These are phyloP conservation scores for Hycleus phaleratus DNA, from an alignment of 1,140 invertebrate genomes.

Conservation along the genomic window DNA sequence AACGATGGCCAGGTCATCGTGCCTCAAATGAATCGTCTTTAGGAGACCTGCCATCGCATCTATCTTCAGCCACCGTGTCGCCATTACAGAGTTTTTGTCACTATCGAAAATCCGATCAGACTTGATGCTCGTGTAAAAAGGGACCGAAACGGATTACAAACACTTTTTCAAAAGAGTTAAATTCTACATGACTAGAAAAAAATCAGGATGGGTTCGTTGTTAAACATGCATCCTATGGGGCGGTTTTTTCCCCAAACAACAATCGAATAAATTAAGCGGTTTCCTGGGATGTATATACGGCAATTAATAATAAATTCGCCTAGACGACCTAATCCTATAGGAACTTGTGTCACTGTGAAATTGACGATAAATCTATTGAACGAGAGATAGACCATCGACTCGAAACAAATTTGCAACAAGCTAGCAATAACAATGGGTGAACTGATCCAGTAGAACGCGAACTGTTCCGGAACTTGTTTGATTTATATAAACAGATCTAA, in stretches of 20 bases:
- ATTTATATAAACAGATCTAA: too few species aligned
- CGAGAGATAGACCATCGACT: conserved; percentile 11
- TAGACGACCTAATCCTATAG: conserved; percentile 12
- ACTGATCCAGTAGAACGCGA: conserved; percentile 14
- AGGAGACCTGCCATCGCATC: conserved; percentile 4
- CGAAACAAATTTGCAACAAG: conserved; percentile 22
- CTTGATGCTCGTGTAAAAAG: too few species aligned
- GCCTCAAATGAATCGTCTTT: conserved; percentile 8
- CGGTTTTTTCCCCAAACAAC: too few species aligned
- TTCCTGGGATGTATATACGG: not conserved
- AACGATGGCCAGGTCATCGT: conserved; percentile 11
- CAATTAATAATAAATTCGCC: conserved; percentile 12
- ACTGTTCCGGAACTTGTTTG: conserved; percentile 13
- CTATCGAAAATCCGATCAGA: too few species aligned
- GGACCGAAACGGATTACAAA: too few species aligned
- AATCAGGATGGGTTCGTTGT: too few species aligned
- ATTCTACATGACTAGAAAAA: too few species aligned
- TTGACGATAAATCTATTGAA: conserved; percentile 14
- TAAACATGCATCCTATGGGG: too few species aligned
- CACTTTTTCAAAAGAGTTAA: too few species aligned
- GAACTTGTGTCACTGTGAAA: conserved; percentile 11
- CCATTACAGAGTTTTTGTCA: conserved; percentile 9
- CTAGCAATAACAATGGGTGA: conserved; percentile 17
- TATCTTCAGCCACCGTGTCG: conserved; percentile 13
- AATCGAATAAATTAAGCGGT: too few species aligned